Percentiles rank a stretch among this genome's conserved stretches.
Conservation (phyloP, 2,797 vertebrate species). For the Allobates femoralis region DNA sequence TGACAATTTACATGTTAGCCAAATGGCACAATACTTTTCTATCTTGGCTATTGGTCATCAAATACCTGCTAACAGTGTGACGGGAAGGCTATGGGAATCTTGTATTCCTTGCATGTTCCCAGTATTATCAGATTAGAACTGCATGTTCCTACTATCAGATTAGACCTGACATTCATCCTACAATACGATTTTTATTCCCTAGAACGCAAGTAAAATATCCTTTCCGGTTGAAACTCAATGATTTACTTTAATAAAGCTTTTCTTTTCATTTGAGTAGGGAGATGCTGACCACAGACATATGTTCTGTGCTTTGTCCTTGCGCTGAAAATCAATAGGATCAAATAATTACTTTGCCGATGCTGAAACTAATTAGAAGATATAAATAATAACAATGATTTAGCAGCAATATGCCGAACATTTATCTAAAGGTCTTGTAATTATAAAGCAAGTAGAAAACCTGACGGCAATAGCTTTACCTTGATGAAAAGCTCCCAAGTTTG, state of each 20-base stretch:
- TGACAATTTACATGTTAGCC: no score
- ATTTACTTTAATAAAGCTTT: not conserved
- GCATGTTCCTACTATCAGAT: no score
- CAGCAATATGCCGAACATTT: not conserved
- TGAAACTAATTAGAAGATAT: not conserved
- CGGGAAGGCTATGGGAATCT: no score
- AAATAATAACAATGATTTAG: not conserved
- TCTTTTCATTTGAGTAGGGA: not conserved
- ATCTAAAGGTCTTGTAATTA: not conserved
- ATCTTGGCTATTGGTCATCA: no score
- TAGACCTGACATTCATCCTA: no score
- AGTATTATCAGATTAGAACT: no score
- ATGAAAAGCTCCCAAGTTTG: no score
- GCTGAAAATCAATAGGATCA: conserved; percentile 23
- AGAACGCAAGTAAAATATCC: not conserved
- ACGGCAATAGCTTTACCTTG: no score
- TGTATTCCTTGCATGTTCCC: no score
- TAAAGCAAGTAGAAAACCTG: no score
- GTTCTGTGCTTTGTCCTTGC: not conserved
- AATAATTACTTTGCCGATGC: not conserved
- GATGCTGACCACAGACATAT: not conserved
- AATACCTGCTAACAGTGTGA: no score
- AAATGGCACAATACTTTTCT: no score
- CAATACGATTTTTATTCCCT: not conserved
- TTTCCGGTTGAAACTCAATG: not conserved